Evolutionary conservation across 2,113 vertebrate genomes (phyloP).

Genomic region (Sporophila hypoxantha): DNA sequence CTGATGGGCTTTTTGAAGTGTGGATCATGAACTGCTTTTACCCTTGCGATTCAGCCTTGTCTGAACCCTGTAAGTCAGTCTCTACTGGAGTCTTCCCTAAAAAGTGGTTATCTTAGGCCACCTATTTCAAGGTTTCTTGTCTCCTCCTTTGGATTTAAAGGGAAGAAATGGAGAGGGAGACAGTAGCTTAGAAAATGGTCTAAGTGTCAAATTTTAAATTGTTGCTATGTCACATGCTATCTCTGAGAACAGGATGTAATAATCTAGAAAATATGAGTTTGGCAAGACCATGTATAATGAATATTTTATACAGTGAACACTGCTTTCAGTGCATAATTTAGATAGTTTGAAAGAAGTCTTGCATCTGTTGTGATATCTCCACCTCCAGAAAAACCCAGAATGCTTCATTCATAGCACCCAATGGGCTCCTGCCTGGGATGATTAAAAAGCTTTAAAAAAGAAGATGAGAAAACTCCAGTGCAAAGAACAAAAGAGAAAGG

Average conservation of each 20-base stretch:
- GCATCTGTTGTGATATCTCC: constrained; percentile 35
- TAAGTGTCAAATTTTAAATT: constrained; percentile 28
- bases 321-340: constrained; percentile 38
- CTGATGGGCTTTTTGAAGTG: neutral
- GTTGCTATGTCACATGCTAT: neutral
- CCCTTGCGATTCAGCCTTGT: neutral
- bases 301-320: constrained; percentile 6
- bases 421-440: neutral
- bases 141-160: neutral
- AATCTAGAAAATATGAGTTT: neutral
- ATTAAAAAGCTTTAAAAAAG: neutral
- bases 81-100: neutral
- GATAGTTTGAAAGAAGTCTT: constrained; percentile 28
- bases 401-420: neutral
- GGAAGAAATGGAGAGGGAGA: neutral
- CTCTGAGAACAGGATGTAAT: neutral
- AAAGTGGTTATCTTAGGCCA: neutral
- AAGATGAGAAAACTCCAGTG: neutral
- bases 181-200: neutral
- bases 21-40: neutral
- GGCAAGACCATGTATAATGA: constrained; percentile 34
- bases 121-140: constrained; percentile 8
- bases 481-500: neutral
- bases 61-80: neutral
- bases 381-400: constrained; percentile 35